Conservation (phyloP, 2,888 invertebrate genomes). For the Agrilus biguttatus region DNA sequence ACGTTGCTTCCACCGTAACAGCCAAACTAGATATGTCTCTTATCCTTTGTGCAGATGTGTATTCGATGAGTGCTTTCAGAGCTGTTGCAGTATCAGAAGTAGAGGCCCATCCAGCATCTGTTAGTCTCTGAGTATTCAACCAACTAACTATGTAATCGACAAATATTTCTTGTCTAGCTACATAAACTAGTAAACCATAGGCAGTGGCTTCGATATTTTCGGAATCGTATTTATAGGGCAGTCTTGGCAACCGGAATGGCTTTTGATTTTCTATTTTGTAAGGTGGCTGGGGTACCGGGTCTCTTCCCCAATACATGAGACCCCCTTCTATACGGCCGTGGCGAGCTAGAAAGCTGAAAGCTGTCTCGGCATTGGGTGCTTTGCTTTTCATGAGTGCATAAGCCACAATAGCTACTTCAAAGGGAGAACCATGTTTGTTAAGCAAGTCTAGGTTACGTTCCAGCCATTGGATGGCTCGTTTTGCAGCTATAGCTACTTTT, state of each 20-base stretch:
- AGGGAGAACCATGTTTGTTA: conserved; percentile 52
- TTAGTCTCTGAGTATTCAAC: conserved; percentile 75
- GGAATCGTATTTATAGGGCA: conserved; percentile 79
- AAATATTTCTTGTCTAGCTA: conserved; percentile 66
- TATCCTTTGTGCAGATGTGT: conserved; percentile 70
- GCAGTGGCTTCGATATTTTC: conserved; percentile 88
- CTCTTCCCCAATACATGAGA: conserved; percentile 73
- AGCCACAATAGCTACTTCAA: conserved; percentile 77
- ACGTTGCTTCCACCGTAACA: conserved; percentile 73
- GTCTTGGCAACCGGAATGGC: conserved; percentile 74
- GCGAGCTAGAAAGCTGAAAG: conserved; percentile 55
- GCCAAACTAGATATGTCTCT: conserved; percentile 69
- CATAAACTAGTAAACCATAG: conserved; percentile 79
- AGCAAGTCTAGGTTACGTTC: conserved; percentile 69
- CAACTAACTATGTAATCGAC: conserved; percentile 81
- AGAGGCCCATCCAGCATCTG: conserved; percentile 50
- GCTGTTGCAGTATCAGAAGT: conserved; percentile 72
- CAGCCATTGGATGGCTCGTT: conserved; percentile 63
- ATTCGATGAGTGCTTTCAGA: conserved; percentile 78
- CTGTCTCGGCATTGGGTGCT: conserved; percentile 74
- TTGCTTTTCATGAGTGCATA: conserved; percentile 74
- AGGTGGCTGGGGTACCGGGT: conserved; percentile 64
- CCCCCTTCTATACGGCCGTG: conserved; percentile 61
- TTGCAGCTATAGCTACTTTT: conserved; percentile 60
- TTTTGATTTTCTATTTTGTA: conserved; percentile 82